Conservation (phyloP, 2,113 vertebrate species). For the Pycnonotus jocosus region DNA sequence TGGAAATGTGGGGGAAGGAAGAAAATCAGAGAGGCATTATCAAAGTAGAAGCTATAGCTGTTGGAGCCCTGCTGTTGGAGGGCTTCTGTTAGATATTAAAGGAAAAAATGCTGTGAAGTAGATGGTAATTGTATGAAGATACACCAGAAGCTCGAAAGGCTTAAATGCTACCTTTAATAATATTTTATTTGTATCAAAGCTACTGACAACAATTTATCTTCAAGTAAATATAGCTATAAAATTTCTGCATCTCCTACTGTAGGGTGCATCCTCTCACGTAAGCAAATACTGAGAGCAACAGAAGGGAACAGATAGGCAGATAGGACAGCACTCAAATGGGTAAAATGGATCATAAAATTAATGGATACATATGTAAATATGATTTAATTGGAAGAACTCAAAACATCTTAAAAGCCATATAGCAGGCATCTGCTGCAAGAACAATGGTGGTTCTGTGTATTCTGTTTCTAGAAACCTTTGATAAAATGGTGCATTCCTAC, state of each 20-base stretch:
- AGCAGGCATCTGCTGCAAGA: background rate
- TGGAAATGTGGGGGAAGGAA: background rate
- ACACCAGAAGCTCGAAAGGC: background rate
- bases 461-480: background rate
- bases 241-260: background rate
- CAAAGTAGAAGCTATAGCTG: background rate
- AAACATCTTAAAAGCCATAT: background rate
- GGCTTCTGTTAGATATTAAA: background rate
- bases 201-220: background rate
- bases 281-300: background rate
- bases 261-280: background rate
- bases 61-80: background rate
- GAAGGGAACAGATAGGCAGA: background rate
- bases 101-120: background rate
- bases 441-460: background rate
- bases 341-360: background rate
- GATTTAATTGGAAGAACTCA: background rate
- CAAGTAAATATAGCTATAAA: background rate
- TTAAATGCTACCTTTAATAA: background rate
- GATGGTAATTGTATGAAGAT: background rate
- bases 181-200: background rate
- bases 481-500: background rate
- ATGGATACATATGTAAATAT: background rate
- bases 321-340: background rate
- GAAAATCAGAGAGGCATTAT: background rate